Percentiles rank a stretch among this genome's conserved stretches.
Evolutionary conservation across 2,888 invertebrate genomes (phyloP).

Genomic region (Drosophila mulleri): DNA sequence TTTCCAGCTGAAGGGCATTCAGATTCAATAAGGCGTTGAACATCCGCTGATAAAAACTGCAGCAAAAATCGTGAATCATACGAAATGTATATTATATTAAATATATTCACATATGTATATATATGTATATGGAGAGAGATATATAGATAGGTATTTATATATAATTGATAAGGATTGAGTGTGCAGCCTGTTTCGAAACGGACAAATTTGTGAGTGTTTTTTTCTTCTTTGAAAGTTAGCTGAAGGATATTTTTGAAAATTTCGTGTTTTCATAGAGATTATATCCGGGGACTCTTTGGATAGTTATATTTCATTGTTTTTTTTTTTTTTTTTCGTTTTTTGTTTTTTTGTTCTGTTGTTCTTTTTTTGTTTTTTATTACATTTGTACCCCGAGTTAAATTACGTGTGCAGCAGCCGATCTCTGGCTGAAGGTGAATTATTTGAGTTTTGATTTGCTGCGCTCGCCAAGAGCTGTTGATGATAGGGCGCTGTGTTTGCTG

Average conservation of each 20-base stretch:
- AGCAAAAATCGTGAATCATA: slow-evolving; percentile 47
- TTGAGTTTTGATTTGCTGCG: slow-evolving; percentile 24
- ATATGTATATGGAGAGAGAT: slow-evolving; percentile 15
- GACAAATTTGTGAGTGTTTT: slow-evolving; percentile 9
- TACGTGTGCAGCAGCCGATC: slow-evolving; percentile 82
- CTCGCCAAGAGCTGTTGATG: slow-evolving; percentile 19
- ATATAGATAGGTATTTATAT: slow-evolving; percentile 25
- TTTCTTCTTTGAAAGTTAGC: slow-evolving; percentile 6
- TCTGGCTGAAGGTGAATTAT: slow-evolving; percentile 73
- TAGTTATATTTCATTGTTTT: slow-evolving; percentile 16
- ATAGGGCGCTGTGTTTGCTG: slow-evolving; percentile 9
- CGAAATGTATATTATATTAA: slow-evolving; percentile 58
- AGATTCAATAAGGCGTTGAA: slow-evolving; percentile 66
- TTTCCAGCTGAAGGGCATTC: slow-evolving; percentile 40
- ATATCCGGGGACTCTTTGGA: slow-evolving; percentile 51
- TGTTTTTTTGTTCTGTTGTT: not conserved
- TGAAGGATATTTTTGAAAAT: slow-evolving; percentile 34
- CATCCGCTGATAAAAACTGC: slow-evolving; percentile 63
- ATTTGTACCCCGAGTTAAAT: slow-evolving; percentile 63
- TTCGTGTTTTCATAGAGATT: slow-evolving; percentile 30
- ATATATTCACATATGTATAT: slow-evolving; percentile 30
- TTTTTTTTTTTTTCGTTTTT: not conserved
- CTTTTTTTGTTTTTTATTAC: slow-evolving; percentile 34
- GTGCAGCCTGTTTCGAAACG: slow-evolving; percentile 21
- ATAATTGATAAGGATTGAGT: slow-evolving; percentile 40